Conservation (phyloP, 2,113 vertebrate species). For the Dromiciops gliroides region DNA sequence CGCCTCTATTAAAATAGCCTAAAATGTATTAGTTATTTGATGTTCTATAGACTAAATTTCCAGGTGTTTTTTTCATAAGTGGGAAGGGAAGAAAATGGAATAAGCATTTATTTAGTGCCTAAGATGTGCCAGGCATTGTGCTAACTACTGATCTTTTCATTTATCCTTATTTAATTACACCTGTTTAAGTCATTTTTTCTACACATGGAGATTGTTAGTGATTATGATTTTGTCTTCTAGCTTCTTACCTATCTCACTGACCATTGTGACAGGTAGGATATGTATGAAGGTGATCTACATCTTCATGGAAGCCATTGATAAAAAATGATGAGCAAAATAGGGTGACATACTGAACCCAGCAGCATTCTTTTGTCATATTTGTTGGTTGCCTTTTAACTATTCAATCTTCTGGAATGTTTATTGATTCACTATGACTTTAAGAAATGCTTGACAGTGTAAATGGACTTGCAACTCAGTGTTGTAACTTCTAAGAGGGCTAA, state of each 20-base stretch:
- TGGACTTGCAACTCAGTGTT: neutral
- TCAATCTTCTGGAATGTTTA: neutral
- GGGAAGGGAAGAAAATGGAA: neutral
- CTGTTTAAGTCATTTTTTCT: neutral
- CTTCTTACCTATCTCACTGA: neutral
- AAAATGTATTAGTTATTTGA: neutral
- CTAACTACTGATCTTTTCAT: neutral
- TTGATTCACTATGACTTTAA: slow-evolving; percentile 30
- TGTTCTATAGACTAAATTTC: neutral
- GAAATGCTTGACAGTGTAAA: slow-evolving; percentile 29
- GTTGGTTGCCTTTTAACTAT: neutral
- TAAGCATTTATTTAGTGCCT: neutral
- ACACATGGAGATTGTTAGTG: neutral
- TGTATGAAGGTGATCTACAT: neutral
- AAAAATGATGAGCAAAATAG: neutral
- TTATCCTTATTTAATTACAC: neutral
- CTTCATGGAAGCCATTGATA: neutral
- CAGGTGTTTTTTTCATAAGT: neutral
- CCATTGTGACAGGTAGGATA: neutral
- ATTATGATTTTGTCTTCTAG: neutral
- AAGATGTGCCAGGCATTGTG: neutral
- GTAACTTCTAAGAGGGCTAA: neutral
- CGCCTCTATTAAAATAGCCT: neutral
- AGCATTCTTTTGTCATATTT: neutral
- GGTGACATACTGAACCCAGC: neutral